phyloP scores from a whole-genome alignment of 2,113 vertebrate species.

The Athene noctua region DNA sequence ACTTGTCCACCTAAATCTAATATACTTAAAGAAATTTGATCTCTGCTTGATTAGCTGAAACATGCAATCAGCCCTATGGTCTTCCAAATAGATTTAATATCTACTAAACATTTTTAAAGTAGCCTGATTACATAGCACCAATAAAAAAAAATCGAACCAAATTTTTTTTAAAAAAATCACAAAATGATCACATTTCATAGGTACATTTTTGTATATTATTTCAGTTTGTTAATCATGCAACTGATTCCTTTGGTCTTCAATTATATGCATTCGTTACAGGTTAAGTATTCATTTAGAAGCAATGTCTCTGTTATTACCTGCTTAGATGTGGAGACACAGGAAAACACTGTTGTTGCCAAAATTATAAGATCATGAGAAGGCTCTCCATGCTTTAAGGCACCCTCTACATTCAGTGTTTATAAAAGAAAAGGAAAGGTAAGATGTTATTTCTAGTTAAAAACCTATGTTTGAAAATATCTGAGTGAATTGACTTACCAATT shows the following conservation, averaged over 20 bases:
- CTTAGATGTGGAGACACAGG: conserved; percentile 70
- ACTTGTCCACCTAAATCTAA: background rate
- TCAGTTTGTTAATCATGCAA: background rate
- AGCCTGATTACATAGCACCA: background rate
- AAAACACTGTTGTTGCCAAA: conserved; percentile 77
- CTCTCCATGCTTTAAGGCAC: conserved; percentile 6
- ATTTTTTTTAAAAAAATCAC: background rate
- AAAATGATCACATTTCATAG: background rate
- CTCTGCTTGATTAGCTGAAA: background rate
- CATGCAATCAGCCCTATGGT: background rate
- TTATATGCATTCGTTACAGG: background rate
- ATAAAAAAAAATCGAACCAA: background rate
- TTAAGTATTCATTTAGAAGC: background rate
- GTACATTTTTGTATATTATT: background rate
- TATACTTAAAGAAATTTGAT: background rate
- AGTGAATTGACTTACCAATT: background rate
- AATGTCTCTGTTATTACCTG: conserved; percentile 65
- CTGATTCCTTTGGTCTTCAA: background rate
- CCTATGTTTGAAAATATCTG: background rate
- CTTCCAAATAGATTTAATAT: background rate
- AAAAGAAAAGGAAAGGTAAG: background rate
- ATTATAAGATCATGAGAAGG: conserved; percentile 70
- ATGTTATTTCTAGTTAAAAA: background rate
- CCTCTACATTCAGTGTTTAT: conserved; percentile 22
- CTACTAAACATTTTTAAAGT: background rate